phyloP scores from a whole-genome alignment of 2,888 invertebrate species.

The Camptogramma bilineatum region DNA sequence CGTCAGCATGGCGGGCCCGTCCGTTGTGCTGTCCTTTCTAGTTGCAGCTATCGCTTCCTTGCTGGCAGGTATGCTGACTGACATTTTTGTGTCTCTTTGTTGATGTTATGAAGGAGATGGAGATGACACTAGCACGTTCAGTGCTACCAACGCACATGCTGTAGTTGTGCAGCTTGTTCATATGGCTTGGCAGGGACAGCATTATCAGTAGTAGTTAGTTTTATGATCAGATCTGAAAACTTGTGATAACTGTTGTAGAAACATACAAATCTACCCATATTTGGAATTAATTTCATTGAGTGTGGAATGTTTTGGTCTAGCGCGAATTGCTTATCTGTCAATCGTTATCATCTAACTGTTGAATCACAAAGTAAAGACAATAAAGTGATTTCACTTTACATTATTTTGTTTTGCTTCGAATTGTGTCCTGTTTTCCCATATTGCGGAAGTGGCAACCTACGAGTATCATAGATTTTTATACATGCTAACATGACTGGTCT shows the following conservation, averaged over 20 bases:
- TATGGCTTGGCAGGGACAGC: too few species aligned
- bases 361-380: constrained; percentile 15
- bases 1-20: constrained; percentile 91
- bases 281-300: not conserved
- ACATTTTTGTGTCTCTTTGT: not conserved
- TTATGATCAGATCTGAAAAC: too few species aligned
- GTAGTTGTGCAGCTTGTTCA: too few species aligned
- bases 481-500: constrained; percentile 13
- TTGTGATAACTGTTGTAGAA: too few species aligned
- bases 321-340: constrained; percentile 15
- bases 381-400: constrained; percentile 4
- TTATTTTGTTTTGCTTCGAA: not conserved
- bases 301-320: constrained; percentile 6
- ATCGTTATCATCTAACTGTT: constrained; percentile 15
- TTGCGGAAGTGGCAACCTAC: not conserved
- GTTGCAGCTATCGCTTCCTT: constrained; percentile 95
- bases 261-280: too few species aligned
- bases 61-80: constrained; percentile 87
- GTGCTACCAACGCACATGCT: too few species aligned
- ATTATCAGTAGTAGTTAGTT: too few species aligned
- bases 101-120: not conserved
- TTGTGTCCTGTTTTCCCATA: too few species aligned
- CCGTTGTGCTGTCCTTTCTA: constrained; percentile 93
- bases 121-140: too few species aligned
- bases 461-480: not conserved